Evolutionary conservation across 2,113 vertebrate species (phyloP).

Genomic region (Psittacula cyanocephala): DNA sequence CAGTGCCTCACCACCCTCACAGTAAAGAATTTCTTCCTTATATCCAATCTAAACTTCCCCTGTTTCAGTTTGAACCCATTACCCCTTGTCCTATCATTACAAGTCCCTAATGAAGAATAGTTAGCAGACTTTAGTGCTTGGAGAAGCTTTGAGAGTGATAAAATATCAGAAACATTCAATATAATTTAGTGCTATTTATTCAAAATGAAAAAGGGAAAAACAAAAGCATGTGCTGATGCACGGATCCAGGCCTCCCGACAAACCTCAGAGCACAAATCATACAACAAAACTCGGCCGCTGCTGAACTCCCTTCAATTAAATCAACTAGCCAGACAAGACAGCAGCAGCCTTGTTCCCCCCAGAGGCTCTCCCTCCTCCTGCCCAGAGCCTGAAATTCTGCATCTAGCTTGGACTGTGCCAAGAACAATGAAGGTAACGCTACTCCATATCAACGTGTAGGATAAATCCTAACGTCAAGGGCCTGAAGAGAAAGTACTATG

Average conservation of each 20-base stretch:
- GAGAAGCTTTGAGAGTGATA: not conserved
- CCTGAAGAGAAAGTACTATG: not conserved
- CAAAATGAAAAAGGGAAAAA: not conserved
- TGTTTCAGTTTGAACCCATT: not conserved
- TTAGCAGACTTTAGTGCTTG: not conserved
- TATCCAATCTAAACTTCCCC: not conserved
- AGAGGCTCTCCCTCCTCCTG: not conserved
- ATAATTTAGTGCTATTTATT: not conserved
- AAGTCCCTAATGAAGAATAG: not conserved
- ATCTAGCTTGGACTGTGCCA: not conserved
- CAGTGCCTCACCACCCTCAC: too few species aligned
- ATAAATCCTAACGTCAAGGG: not conserved
- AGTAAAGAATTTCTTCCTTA: not conserved
- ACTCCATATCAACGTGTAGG: not conserved
- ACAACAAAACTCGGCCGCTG: not conserved
- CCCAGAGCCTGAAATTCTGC: not conserved
- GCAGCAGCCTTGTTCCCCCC: not conserved
- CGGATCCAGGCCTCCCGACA: not conserved
- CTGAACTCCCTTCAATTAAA: slow-evolving; percentile 31
- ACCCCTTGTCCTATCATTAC: not conserved
- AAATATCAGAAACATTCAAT: not conserved
- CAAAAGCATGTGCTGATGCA: not conserved
- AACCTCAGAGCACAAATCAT: slow-evolving; percentile 19
- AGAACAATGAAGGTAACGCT: not conserved
- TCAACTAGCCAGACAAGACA: slow-evolving; percentile 25